Conservation (phyloP, 2,888 invertebrate species). For the Anticlea derivata region DNA sequence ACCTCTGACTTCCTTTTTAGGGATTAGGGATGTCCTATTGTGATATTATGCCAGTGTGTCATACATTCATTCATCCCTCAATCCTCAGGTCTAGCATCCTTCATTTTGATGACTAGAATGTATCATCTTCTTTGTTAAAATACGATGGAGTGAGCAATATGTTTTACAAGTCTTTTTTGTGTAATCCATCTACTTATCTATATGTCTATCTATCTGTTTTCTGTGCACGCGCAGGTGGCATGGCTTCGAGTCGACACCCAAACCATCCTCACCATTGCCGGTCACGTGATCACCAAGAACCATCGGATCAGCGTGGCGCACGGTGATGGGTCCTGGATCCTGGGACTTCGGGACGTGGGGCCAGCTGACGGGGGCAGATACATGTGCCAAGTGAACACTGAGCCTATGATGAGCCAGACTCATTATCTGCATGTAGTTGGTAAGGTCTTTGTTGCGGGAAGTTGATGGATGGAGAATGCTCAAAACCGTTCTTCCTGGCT, state of each 20-base stretch:
- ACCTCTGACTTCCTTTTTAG: no score
- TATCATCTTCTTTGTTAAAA: no score
- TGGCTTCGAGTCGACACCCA: conserved; percentile 96
- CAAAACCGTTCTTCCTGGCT: no score
- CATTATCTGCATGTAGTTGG: conserved; percentile 74
- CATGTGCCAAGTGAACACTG: conserved; percentile 86
- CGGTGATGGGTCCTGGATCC: conserved; percentile 92
- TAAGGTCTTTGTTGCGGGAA: conserved; percentile 51
- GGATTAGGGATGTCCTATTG: no score
- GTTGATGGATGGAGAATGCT: no score
- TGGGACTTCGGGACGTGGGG: conserved; percentile 91
- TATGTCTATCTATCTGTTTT: no score
- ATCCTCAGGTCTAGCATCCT: no score
- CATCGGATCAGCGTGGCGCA: conserved; percentile 92
- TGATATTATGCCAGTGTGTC: no score
- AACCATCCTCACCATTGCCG: conserved; percentile 94
- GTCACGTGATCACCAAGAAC: conserved; percentile 95
- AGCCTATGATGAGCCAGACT: conserved; percentile 80
- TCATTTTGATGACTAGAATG: no score
- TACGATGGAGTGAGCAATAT: no score
- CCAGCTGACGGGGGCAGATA: conserved; percentile 92
- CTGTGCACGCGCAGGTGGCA: conserved; percentile 93
- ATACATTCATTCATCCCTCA: not conserved
- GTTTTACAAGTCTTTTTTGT: no score
- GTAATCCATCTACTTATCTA: no score